Percentiles rank a stretch among this genome's conserved stretches.
Evolutionary conservation across 2,113 vertebrate genomes (phyloP).

Genomic region (Rhinichthys klamathensis): DNA sequence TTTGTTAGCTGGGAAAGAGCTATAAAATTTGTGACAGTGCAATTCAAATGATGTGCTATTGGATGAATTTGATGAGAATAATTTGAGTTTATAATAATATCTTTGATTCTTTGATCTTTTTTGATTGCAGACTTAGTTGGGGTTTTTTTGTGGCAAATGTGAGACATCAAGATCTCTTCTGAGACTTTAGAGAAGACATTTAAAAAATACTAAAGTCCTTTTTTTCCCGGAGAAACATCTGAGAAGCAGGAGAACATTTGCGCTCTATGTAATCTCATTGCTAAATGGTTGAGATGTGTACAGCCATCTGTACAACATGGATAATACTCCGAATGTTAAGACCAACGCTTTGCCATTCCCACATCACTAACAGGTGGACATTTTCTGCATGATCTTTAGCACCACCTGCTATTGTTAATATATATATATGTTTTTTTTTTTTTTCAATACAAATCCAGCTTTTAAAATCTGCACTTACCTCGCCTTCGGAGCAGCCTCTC

Average conservation of each 20-base stretch:
- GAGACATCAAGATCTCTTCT: background rate
- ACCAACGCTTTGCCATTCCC: too few relatives aligned
- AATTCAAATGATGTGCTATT: background rate
- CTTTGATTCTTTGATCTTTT: too few relatives aligned
- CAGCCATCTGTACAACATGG: background rate
- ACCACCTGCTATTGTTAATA: background rate
- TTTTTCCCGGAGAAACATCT: background rate
- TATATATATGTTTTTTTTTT: too few relatives aligned
- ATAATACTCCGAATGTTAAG: background rate
- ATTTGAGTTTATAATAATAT: too few relatives aligned
- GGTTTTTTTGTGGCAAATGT: background rate
- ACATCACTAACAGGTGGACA: background rate
- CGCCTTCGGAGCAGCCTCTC: background rate
- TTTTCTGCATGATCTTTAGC: background rate
- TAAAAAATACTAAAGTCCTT: background rate
- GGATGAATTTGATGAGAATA: background rate
- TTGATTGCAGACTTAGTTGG: too few relatives aligned
- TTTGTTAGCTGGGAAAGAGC: too few relatives aligned
- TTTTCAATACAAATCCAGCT: background rate
- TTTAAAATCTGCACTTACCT: conserved; percentile 7
- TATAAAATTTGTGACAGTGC: background rate
- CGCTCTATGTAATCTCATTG: background rate
- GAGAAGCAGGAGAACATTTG: background rate
- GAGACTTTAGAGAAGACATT: background rate
- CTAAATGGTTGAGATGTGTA: background rate